Percentiles rank a stretch among this genome's conserved stretches.
Evolutionary conservation across 2,113 vertebrate species (phyloP).

Genomic region (Accipiter virgatus): DNA sequence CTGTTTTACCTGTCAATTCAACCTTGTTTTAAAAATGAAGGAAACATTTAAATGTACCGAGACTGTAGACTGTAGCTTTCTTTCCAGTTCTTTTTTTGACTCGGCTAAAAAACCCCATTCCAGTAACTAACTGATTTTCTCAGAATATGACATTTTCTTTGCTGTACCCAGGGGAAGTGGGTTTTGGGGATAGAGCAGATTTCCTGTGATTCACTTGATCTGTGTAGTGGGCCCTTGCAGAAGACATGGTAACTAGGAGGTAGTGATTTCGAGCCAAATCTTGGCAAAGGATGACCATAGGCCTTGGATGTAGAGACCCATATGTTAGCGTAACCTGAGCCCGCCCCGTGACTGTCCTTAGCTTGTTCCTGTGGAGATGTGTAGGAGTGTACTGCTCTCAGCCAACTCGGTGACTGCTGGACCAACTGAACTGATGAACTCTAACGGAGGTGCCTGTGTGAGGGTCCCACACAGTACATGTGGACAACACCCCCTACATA

Average conservation of each 20-base stretch:
- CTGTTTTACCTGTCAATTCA: background rate
- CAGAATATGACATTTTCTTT: background rate
- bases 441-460: background rate
- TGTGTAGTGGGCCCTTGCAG: background rate
- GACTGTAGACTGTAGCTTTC: background rate
- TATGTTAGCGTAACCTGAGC: background rate
- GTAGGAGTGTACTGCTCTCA: background rate
- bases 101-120: rapidly evolving
- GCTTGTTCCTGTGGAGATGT: background rate
- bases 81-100: background rate
- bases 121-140: background rate
- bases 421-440: background rate
- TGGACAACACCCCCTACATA: background rate
- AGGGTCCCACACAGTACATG: too few relatives aligned
- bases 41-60: background rate
- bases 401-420: background rate
- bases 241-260: background rate
- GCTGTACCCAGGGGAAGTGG: background rate
- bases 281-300: background rate
- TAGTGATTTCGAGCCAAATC: background rate
- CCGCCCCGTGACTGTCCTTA: background rate
- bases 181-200: background rate
- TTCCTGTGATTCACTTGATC: background rate
- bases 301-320: background rate
- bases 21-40: background rate